Evolutionary conservation across 2,888 invertebrate species (phyloP).

Genomic region (Neocrepidodera transversa): DNA sequence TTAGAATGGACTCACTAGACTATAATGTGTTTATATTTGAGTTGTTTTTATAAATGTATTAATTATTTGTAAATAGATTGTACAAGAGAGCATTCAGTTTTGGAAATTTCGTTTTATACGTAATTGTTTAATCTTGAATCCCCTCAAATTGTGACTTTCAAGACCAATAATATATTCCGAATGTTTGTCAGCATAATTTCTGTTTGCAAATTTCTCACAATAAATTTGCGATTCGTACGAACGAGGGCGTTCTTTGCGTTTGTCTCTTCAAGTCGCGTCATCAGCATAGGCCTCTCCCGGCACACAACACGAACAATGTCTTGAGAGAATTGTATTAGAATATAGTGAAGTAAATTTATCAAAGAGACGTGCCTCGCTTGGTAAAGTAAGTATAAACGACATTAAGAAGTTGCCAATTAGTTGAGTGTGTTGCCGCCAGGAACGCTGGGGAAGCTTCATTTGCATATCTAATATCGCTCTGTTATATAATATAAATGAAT

Average conservation of each 20-base stretch:
- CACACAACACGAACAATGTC: constrained; percentile 45
- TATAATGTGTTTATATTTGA: too few relatives aligned
- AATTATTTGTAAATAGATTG: too few relatives aligned
- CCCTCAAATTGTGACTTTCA: constrained; percentile 3
- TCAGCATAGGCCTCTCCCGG: constrained; percentile 29
- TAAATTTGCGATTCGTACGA: constrained; percentile 13
- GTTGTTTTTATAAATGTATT: too few relatives aligned
- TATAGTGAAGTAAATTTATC: constrained; percentile 59
- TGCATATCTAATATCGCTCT: constrained; percentile 61
- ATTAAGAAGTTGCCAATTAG: constrained; percentile 63
- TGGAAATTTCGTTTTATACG: too few relatives aligned
- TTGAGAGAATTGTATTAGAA: constrained; percentile 56
- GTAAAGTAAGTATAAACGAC: constrained; percentile 63
- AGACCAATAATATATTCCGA: constrained; percentile 18
- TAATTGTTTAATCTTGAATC: constrained; percentile 1
- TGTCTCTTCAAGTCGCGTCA: constrained; percentile 33
- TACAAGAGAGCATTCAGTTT: too few relatives aligned
- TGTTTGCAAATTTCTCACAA: constrained; percentile 17
- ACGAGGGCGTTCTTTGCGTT: constrained; percentile 31
- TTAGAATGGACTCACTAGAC: too few relatives aligned
- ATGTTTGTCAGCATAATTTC: constrained; percentile 19
- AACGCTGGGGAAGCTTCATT: constrained; percentile 55
- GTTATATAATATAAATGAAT: constrained; percentile 60
- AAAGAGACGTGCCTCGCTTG: constrained; percentile 61
- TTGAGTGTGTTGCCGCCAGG: constrained; percentile 58